These are phyloP conservation scores for Clarias macrocephalus DNA, from an alignment of 2,113 vertebrate genomes.

Conservation along the genomic window DNA sequence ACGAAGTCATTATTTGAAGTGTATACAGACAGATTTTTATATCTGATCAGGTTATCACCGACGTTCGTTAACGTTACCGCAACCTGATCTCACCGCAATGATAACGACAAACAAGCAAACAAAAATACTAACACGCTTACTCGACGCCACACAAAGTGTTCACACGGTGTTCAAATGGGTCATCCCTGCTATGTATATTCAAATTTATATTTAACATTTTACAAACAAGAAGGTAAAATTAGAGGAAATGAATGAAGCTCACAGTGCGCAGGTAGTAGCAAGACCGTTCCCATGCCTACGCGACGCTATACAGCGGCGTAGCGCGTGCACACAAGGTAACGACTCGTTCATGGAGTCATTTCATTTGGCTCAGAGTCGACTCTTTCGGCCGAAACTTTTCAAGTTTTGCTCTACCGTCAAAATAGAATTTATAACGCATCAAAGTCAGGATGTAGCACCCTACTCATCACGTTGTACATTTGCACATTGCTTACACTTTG, in stretches of 20 bases:
- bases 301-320: background rate
- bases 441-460: too few relatives aligned
- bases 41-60: too few relatives aligned
- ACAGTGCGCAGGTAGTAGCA: background rate
- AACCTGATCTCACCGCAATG: background rate
- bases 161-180: background rate
- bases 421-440: too few relatives aligned
- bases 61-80: too few relatives aligned
- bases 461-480: too few relatives aligned
- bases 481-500: too few relatives aligned
- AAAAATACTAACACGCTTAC: background rate
- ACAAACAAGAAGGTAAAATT: background rate
- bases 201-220: background rate
- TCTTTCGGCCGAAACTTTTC: background rate
- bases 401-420: too few relatives aligned
- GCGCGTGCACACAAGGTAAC: background rate
- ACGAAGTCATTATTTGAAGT: background rate
- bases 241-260: background rate
- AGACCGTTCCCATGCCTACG: background rate
- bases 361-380: constrained; percentile 3
- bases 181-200: background rate
- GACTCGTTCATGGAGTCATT: background rate
- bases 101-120: background rate
- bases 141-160: background rate
- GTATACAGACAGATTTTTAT: background rate